Conservation (phyloP, 2,888 invertebrate genomes). For the Diarsia mendica region DNA sequence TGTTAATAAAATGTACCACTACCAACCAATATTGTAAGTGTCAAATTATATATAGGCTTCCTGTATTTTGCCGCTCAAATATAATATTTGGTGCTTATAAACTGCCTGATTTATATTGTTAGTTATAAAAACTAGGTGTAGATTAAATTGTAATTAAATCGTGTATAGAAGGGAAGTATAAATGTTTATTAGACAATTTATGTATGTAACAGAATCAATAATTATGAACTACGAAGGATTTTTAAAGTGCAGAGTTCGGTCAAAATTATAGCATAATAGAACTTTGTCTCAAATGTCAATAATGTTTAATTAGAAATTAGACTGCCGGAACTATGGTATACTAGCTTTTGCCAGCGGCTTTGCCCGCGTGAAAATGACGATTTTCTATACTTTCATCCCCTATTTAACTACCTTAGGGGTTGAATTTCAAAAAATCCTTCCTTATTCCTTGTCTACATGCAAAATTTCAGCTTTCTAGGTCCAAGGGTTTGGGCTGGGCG, state of each 20-base stretch:
- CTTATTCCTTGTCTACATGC: no score
- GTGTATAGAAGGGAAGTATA: slow-evolving; percentile 38
- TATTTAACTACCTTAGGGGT: no score
- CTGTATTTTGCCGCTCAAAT: not conserved
- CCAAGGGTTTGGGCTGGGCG: no score
- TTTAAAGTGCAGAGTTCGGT: not conserved
- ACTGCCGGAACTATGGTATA: no score
- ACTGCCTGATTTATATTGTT: slow-evolving; percentile 24
- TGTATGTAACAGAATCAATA: slow-evolving; percentile 2
- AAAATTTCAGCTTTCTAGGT: no score
- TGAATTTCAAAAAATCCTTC: no score
- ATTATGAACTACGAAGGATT: not conserved
- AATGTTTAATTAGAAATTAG: no score
- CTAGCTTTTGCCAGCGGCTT: no score
- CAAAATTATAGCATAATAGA: not conserved
- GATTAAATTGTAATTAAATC: slow-evolving; percentile 31
- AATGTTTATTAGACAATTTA: slow-evolving; percentile 19
- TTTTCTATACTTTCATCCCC: no score
- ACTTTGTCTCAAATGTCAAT: not conserved
- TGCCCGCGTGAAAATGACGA: no score
- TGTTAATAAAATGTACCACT: no score
- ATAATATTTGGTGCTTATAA: not conserved
- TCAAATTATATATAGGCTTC: not conserved
- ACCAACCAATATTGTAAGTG: not conserved
- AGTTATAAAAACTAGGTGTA: slow-evolving; percentile 27